A percentile compares a stretch with the other conserved stretches of the same genome.
Evolutionary conservation across 1,140 invertebrate species (phyloP).

Genomic region (Drosophila repleta): DNA sequence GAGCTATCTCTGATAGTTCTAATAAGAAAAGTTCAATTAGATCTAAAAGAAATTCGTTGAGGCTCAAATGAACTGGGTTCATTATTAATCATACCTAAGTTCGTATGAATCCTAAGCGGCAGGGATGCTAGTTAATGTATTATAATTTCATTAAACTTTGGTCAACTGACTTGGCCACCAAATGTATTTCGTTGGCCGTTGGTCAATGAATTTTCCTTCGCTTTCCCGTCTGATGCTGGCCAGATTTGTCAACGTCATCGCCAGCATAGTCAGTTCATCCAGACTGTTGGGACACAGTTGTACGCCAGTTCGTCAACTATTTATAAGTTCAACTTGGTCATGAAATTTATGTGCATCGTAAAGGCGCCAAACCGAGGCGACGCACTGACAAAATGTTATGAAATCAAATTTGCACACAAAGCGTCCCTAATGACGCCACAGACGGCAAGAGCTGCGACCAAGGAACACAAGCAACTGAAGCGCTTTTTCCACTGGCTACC

Average conservation of each 20-base stretch:
- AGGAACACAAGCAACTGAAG: constrained; percentile 11
- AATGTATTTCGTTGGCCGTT: constrained; percentile 4
- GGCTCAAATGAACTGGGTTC: too few relatives aligned
- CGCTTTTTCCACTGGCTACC: background rate
- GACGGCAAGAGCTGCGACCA: constrained; percentile 37
- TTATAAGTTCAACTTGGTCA: constrained; percentile 71
- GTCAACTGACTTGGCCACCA: background rate
- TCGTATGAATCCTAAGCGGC: background rate
- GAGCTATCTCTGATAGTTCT: background rate
- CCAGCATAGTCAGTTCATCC: constrained; percentile 55
- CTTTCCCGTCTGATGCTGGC: background rate
- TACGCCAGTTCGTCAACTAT: constrained; percentile 64
- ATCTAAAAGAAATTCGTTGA: too few relatives aligned
- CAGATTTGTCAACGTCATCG: constrained; percentile 9
- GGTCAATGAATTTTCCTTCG: background rate
- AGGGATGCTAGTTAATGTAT: too few relatives aligned
- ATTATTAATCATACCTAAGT: too few relatives aligned
- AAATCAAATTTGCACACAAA: constrained; percentile 80
- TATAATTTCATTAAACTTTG: too few relatives aligned
- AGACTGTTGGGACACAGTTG: constrained; percentile 13
- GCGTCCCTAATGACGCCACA: constrained; percentile 65
- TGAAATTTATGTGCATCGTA: constrained; percentile 77
- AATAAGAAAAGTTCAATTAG: too few relatives aligned
- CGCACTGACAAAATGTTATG: constrained; percentile 74
- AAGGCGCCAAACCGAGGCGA: constrained; percentile 59